These are phyloP conservation scores for Beris chalybata DNA, from an alignment of 2,888 invertebrate genomes.

Conservation along the genomic window DNA sequence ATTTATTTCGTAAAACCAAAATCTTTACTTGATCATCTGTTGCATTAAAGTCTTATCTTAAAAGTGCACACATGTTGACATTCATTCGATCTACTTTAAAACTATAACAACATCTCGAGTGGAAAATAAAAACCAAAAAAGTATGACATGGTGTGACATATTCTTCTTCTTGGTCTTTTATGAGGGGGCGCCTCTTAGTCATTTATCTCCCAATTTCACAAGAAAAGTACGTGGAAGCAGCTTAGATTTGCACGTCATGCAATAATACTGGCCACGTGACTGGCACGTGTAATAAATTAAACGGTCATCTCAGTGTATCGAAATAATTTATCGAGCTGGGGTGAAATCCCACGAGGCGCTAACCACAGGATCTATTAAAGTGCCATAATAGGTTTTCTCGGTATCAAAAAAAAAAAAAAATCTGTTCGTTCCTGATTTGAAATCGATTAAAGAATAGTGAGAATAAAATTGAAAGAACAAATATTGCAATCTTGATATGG, in stretches of 20 bases:
- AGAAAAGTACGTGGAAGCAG: not conserved
- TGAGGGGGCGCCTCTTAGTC: constrained; percentile 1
- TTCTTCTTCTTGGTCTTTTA: constrained; percentile 22
- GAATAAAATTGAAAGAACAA: too few relatives aligned
- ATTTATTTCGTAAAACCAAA: too few relatives aligned
- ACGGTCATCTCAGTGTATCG: constrained; percentile 32
- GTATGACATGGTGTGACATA: constrained; percentile 5
- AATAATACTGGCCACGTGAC: constrained; percentile 28
- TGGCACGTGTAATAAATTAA: constrained; percentile 33
- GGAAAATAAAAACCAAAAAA: not conserved
- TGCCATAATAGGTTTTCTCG: constrained; percentile 21
- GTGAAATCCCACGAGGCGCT: constrained; percentile 2
- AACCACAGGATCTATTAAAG: constrained; percentile 27
- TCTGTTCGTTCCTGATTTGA: too few relatives aligned
- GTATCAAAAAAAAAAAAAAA: not conserved
- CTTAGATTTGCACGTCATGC: constrained; percentile 30
- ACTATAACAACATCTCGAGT: not conserved
- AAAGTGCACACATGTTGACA: constrained; percentile 17
- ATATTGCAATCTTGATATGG: too few relatives aligned
- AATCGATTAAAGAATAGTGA: too few relatives aligned
- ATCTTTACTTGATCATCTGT: constrained; percentile 1
- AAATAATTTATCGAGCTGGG: constrained; percentile 11
- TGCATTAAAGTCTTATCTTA: constrained; percentile 19
- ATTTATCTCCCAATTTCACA: constrained; percentile 27
- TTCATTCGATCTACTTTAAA: constrained; percentile 2